phyloP scores from a whole-genome alignment of 2,888 invertebrate genomes.

The Mycalesis mineus region DNA sequence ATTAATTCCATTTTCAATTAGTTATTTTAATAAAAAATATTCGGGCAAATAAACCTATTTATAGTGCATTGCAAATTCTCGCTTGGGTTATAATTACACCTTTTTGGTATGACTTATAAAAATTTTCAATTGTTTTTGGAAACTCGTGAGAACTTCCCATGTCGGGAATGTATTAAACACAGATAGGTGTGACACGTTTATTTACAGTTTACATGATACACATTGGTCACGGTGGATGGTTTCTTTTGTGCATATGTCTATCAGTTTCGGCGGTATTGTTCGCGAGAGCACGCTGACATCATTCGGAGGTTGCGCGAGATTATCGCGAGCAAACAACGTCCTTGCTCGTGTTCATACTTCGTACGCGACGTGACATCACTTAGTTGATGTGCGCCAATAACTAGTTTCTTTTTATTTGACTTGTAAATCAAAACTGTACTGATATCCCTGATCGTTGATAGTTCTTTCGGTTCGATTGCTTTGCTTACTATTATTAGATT shows the following conservation, averaged over 20 bases:
- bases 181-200: background rate
- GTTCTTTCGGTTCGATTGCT: background rate
- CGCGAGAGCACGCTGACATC: constrained; percentile 51
- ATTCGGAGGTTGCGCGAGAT: constrained; percentile 57
- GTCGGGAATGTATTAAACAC: background rate
- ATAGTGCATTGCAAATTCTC: too few species aligned
- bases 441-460: background rate
- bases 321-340: constrained; percentile 56
- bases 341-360: constrained; percentile 50
- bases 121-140: background rate
- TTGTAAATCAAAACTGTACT: constrained; percentile 2
- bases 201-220: constrained; percentile 4
- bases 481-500: background rate
- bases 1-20: too few species aligned
- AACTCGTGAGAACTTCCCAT: background rate
- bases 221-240: constrained; percentile 17
- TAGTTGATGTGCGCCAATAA: constrained; percentile 43
- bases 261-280: constrained; percentile 43
- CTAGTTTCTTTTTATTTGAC: constrained; percentile 20
- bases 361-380: constrained; percentile 67
- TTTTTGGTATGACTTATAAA: too few species aligned
- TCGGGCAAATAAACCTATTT: too few species aligned
- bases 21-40: too few species aligned
- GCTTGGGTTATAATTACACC: too few species aligned
- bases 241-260: constrained; percentile 26